These are phyloP conservation scores for Centropus bengalensis DNA, from an alignment of 2,113 vertebrate species.

Conservation along the genomic window DNA sequence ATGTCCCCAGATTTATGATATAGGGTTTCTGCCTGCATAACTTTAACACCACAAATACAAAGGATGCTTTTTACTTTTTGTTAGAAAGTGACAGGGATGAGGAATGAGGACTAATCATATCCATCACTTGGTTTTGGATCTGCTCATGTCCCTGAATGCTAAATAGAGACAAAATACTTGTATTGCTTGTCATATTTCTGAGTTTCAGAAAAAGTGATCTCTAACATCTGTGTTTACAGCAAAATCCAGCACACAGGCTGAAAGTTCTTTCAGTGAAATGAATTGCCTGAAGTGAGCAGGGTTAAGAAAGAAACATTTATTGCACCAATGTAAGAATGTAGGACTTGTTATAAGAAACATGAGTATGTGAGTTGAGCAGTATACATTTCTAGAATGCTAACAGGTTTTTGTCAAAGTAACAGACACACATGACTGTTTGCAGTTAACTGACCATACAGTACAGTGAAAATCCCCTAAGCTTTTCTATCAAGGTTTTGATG, in stretches of 20 bases:
- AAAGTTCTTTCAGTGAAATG: background rate
- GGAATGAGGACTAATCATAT: background rate
- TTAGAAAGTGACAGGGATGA: background rate
- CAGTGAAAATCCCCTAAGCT: background rate
- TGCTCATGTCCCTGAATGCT: background rate
- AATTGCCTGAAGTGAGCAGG: background rate
- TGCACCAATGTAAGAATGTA: background rate
- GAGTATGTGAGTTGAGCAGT: background rate
- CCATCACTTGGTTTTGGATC: background rate
- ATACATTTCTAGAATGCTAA: background rate
- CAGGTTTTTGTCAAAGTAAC: background rate
- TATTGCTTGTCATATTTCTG: background rate
- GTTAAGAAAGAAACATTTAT: background rate
- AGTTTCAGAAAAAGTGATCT: background rate
- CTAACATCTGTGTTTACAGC: background rate
- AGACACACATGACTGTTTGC: background rate
- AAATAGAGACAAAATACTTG: background rate
- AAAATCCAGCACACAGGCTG: background rate
- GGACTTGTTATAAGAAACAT: background rate
- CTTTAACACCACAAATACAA: background rate
- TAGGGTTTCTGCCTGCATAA: background rate
- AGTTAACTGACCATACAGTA: background rate
- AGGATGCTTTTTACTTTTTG: background rate
- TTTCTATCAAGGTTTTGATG: conserved; percentile 23
- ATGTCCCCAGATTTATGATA: background rate